Evolutionary conservation across 2,888 invertebrate genomes (phyloP).

Genomic region (Patella caerulea): DNA sequence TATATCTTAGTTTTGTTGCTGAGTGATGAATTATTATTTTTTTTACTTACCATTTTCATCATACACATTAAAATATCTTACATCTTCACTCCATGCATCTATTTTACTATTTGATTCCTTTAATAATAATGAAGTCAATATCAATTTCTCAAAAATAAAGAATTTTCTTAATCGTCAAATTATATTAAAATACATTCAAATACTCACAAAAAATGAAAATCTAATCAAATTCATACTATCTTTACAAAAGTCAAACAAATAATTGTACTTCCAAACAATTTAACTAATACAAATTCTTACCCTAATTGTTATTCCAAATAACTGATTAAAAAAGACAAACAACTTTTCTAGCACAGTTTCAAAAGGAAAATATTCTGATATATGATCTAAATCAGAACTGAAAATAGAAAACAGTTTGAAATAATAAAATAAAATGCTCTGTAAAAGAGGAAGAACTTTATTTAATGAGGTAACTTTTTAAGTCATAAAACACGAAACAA

Average conservation of each 20-base stretch:
- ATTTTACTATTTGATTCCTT: slow-evolving; percentile 71
- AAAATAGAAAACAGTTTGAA: slow-evolving; percentile 71
- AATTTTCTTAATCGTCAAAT: slow-evolving; percentile 8
- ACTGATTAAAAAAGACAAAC: slow-evolving; percentile 81
- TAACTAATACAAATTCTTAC: slow-evolving; percentile 42
- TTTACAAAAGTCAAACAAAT: neutral
- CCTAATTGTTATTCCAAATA: slow-evolving; percentile 79
- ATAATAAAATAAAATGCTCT: slow-evolving; percentile 34
- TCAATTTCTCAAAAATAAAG: slow-evolving; percentile 10
- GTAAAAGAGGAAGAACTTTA: slow-evolving; percentile 2
- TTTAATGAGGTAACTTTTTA: neutral
- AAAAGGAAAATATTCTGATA: slow-evolving; percentile 87
- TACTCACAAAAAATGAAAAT: neutral
- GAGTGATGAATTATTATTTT: too few relatives aligned
- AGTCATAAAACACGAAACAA: neutral
- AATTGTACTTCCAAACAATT: too few relatives aligned
- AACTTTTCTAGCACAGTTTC: slow-evolving; percentile 85
- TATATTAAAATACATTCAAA: neutral
- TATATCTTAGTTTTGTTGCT: too few relatives aligned
- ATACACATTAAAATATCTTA: slow-evolving; percentile 85
- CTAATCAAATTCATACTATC: slow-evolving; percentile 10
- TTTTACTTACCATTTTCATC: slow-evolving; percentile 77
- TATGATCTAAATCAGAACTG: slow-evolving; percentile 77
- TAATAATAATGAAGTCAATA: slow-evolving; percentile 71
- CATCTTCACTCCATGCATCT: slow-evolving; percentile 88